phyloP scores from a whole-genome alignment of 2,113 vertebrate genomes.

The Tenrec ecaudatus region DNA sequence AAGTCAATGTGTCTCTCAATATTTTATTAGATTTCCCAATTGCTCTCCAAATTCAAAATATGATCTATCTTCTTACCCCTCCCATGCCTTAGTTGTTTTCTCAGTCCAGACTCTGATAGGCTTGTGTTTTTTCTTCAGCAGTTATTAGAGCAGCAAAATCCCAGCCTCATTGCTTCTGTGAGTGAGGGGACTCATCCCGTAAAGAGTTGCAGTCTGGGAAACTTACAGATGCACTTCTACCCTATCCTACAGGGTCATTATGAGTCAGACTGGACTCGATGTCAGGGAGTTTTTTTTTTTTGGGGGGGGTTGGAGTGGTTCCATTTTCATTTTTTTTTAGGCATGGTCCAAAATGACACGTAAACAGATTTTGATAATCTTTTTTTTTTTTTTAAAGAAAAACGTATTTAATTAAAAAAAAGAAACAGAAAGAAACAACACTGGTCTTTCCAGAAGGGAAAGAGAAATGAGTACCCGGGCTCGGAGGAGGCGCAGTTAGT shows the following conservation, averaged over 20 bases:
- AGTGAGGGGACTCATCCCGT: not conserved
- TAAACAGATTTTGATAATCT: constrained; percentile 42
- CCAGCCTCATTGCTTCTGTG: constrained; percentile 58
- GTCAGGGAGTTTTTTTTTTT: no score
- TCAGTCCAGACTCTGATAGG: constrained; percentile 17
- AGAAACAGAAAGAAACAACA: no score
- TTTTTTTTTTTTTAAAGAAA: constrained; percentile 60
- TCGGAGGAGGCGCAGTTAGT: no score
- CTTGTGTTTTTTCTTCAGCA: constrained; percentile 50
- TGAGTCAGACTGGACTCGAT: no score
- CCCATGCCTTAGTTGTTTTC: not conserved
- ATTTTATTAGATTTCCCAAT: constrained; percentile 26
- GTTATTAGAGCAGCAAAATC: constrained; percentile 42
- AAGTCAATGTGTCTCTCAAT: constrained; percentile 29
- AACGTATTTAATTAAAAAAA: no score
- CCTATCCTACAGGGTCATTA: no score
- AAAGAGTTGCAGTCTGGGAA: no score
- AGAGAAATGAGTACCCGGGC: no score
- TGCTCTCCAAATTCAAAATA: constrained; percentile 26
- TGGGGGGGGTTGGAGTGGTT: no score
- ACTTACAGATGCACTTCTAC: no score
- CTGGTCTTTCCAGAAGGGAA: no score
- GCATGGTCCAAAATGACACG: not conserved
- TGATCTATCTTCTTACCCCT: not conserved
- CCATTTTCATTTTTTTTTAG: constrained; percentile 51